phyloP scores from a whole-genome alignment of 1,140 invertebrate genomes.

The Lanistes nyassanus region DNA sequence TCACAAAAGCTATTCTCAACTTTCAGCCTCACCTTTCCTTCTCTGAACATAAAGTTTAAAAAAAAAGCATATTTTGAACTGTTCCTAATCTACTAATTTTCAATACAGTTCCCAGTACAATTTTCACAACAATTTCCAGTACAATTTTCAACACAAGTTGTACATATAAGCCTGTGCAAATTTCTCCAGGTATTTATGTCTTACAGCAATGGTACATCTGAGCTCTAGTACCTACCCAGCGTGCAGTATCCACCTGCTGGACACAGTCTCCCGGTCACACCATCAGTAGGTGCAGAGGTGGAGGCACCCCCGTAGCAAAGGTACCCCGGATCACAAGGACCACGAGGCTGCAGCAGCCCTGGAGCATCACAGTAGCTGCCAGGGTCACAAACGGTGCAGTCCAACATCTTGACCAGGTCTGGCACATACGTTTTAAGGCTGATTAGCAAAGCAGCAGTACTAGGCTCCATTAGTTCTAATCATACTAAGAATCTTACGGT shows the following conservation, averaged over 20 bases:
- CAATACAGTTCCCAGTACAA: too few species aligned
- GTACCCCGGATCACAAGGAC: constrained; percentile 60
- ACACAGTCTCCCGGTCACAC: constrained; percentile 56
- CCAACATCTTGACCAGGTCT: constrained; percentile 46
- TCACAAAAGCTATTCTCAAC: too few species aligned
- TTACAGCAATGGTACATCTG: neutral
- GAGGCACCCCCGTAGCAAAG: constrained; percentile 56
- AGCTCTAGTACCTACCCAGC: constrained; percentile 39
- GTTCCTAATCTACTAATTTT: too few species aligned
- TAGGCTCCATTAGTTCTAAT: neutral
- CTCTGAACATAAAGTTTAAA: neutral
- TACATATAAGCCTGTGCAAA: neutral
- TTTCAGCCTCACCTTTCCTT: too few species aligned
- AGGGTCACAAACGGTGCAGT: constrained; percentile 55
- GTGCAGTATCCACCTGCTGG: constrained; percentile 60
- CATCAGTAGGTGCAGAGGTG: constrained; percentile 58
- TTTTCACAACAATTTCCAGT: too few species aligned
- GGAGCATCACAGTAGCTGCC: constrained; percentile 63
- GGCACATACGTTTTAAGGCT: neutral
- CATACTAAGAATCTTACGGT: too few species aligned
- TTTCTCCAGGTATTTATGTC: neutral
- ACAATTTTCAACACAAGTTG: neutral
- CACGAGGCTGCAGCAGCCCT: constrained; percentile 55
- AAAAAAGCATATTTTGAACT: too few species aligned
- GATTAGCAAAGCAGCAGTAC: neutral